These are phyloP conservation scores for Heterohyrax brucei DNA, from an alignment of 2,797 vertebrate species.

Conservation along the genomic window DNA sequence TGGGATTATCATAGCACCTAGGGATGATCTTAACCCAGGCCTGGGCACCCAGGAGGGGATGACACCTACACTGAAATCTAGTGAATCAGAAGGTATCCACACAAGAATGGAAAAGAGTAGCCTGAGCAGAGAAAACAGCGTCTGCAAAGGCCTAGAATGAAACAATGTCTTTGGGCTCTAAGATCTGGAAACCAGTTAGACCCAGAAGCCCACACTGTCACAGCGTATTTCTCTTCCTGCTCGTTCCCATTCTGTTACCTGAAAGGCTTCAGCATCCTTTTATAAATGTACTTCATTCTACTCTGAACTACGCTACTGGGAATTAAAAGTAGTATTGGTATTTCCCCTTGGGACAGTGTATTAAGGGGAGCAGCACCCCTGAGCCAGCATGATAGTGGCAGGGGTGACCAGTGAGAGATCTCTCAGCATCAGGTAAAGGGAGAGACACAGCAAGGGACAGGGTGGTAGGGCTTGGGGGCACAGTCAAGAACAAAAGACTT, in stretches of 20 bases:
- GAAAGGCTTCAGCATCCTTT: neutral
- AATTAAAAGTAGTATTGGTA: neutral
- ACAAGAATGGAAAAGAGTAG: neutral
- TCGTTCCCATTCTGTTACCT: neutral
- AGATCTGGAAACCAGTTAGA: neutral
- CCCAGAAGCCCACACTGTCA: fast-evolving
- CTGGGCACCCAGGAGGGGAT: neutral
- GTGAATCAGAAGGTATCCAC: neutral
- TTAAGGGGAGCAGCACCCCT: neutral
- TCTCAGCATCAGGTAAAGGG: fast-evolving
- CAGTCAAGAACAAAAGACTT: neutral
- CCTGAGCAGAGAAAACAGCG: neutral
- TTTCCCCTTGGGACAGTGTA: fast-evolving
- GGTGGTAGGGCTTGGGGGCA: neutral
- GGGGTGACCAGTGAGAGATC: neutral
- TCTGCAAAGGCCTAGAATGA: neutral
- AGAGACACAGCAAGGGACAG: neutral
- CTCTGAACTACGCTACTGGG: neutral
- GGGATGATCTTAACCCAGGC: neutral
- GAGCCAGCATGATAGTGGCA: neutral
- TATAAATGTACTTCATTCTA: neutral
- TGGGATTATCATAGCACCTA: fast-evolving
- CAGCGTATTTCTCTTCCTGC: neutral
- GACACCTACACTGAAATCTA: neutral
- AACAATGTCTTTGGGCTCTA: too few species aligned